phyloP scores from a whole-genome alignment of 1,140 invertebrate genomes.

The Yoshiicerus persimilis region DNA sequence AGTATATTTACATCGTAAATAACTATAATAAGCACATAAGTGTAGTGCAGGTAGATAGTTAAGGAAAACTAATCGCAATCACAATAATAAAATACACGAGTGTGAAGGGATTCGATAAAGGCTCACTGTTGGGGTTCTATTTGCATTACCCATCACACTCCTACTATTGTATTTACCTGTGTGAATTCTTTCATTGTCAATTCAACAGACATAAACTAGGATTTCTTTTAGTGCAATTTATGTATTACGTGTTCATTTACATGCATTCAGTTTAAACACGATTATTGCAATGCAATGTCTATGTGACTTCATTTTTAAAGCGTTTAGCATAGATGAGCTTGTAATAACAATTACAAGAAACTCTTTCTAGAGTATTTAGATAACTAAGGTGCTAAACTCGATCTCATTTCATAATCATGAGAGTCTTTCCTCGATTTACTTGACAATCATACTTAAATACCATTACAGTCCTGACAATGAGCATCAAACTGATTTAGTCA shows the following conservation, averaged over 20 bases:
- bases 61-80: background rate
- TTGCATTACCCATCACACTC: background rate
- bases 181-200: background rate
- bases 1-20: background rate
- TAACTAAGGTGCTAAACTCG: background rate
- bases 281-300: background rate
- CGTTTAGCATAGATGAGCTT: background rate
- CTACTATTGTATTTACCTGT: too few species aligned
- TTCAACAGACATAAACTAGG: background rate
- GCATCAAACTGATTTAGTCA: background rate
- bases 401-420: background rate
- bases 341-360: background rate
- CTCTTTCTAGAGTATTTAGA: background rate
- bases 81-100: background rate
- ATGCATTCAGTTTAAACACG: background rate
- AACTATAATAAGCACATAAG: background rate
- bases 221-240: background rate
- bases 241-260: background rate
- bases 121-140: too few species aligned
- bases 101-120: background rate
- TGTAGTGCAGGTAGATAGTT: background rate
- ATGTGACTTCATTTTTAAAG: background rate
- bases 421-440: background rate
- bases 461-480: background rate
- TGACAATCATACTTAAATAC: background rate